Conservation (phyloP, 2,888 invertebrate species). For the Falcaria lacertinaria region DNA sequence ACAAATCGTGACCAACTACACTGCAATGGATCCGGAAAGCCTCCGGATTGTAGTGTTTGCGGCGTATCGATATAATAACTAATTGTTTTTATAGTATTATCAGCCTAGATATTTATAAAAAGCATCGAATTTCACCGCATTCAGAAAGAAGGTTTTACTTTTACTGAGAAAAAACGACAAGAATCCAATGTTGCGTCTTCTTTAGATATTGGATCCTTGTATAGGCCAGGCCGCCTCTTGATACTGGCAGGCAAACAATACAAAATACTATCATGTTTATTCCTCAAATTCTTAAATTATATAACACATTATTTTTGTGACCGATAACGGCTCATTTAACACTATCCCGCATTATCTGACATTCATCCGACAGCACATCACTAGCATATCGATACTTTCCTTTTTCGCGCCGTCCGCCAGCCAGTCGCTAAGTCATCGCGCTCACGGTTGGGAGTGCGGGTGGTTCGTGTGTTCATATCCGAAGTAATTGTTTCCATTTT, state of each 20-base stretch:
- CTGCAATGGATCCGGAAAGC: constrained; percentile 5
- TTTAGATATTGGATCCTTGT: too few relatives aligned
- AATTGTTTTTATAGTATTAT: not conserved
- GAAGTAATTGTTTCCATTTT: constrained; percentile 10
- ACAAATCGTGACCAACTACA: constrained; percentile 21
- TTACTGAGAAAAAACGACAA: too few relatives aligned
- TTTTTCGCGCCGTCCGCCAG: not conserved
- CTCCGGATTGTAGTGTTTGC: not conserved
- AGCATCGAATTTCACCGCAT: too few relatives aligned
- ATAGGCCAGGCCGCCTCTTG: too few relatives aligned
- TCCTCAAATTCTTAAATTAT: too few relatives aligned
- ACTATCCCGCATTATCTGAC: not conserved
- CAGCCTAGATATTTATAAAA: too few relatives aligned
- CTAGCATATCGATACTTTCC: not conserved
- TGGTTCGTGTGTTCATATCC: not conserved
- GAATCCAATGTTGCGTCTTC: too few relatives aligned
- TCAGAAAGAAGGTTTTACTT: too few relatives aligned
- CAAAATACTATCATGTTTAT: too few relatives aligned
- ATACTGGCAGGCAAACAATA: too few relatives aligned
- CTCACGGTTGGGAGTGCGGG: constrained; percentile 14
- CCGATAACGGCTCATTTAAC: not conserved
- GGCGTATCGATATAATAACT: not conserved
- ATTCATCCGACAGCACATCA: not conserved
- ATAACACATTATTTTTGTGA: not conserved
- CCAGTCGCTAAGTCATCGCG: constrained; percentile 19